Conservation (phyloP, 1,140 invertebrate genomes). For the Drosophila punjabiensis region DNA sequence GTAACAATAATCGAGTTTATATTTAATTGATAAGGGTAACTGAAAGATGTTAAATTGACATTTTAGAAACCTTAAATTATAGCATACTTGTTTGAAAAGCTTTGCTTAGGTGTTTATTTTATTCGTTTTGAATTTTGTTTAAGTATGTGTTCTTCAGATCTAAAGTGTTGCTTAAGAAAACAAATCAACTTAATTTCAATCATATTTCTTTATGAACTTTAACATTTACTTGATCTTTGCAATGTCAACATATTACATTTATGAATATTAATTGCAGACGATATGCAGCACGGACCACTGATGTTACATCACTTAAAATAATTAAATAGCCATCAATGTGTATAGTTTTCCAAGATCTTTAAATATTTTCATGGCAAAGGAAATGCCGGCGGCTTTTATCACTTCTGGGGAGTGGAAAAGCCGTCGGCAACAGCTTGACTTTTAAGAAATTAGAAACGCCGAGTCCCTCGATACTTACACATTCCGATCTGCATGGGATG, state of each 20-base stretch:
- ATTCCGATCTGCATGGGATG: slow-evolving; percentile 81
- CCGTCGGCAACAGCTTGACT: slow-evolving; percentile 40
- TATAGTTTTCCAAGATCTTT: background rate
- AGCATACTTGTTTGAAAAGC: background rate
- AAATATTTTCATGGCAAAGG: background rate
- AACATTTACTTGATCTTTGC: too few relatives aligned
- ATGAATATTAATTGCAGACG: too few relatives aligned
- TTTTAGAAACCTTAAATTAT: background rate
- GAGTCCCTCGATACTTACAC: slow-evolving; percentile 66
- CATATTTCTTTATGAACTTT: too few relatives aligned
- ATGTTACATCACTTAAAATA: background rate
- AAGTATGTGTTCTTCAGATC: background rate
- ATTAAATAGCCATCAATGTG: background rate
- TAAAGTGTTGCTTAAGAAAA: too few relatives aligned
- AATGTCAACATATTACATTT: background rate
- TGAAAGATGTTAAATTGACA: background rate
- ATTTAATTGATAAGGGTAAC: background rate
- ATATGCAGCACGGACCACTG: background rate
- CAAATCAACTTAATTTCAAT: too few relatives aligned
- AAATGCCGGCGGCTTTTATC: slow-evolving; percentile 54
- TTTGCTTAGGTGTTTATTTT: background rate
- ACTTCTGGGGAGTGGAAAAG: slow-evolving; percentile 1
- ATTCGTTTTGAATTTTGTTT: background rate
- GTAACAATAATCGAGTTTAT: background rate
- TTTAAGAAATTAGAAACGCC: background rate